Evolutionary conservation across 1,140 invertebrate genomes (phyloP), one percentile per base, ranked within the genome.

Genomic region (Drosophila subpulchrella): DNA sequence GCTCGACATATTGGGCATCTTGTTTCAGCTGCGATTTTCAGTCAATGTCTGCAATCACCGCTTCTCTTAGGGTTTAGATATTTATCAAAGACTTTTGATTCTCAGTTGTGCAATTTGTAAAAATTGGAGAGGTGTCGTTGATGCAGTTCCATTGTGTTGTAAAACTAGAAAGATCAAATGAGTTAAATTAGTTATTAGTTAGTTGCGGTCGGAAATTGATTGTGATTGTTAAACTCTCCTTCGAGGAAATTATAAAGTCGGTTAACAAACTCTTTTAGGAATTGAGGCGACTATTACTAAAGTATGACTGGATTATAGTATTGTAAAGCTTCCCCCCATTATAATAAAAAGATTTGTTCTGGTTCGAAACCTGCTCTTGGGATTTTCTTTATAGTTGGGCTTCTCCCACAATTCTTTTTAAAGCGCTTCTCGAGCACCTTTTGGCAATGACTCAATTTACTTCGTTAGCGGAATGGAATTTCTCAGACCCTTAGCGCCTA

Each of bases 61-160:
- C 4, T 39, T 50, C 32, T 36, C 24, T 24, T 56, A 38, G 13
- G 12, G 27, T 24, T 27, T 41, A 57, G 4, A 24, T 66, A 41
- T 15, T 57, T 58, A 56, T 57, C 36, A 24, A 66, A 68, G 55
- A 36, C 50, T 65, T 50, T 56, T 44, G 13, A 11, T 38, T 63
- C 46, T 62, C 58, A 76, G 50, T 61, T 78, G 73, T 91, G 82
- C 85, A 90, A 75, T 80, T 91, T 91, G 75, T 91, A 91, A 70
- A 91, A 91, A 53, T 91, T 90, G 47, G 90, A 91, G 12, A 91
- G 83, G 81, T 91, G 90, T 72, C 90, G 85, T 77, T 91, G 90
- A 78, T 91, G 83, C 57, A 91, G 82, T 88, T 84, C 81, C 90
- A 91, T 91, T 91, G 81, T 80, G 72, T 67, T 66, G 71, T 81